Conservation (phyloP, 2,113 vertebrate genomes). For the Isurus oxyrinchus region DNA sequence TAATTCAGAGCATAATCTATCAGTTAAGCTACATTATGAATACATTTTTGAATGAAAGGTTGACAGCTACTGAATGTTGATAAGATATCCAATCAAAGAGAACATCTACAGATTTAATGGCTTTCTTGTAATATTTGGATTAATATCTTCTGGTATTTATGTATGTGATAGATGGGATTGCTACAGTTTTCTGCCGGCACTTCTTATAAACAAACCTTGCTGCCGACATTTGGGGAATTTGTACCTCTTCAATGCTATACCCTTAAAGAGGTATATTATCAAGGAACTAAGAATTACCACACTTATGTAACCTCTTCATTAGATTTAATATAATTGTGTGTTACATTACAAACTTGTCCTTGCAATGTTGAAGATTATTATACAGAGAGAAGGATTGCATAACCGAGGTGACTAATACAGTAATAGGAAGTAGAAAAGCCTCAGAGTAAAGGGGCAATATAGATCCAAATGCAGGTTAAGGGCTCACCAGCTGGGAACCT, state of each 20-base stretch:
- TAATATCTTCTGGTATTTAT: slow-evolving; percentile 28
- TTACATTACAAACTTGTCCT: not conserved
- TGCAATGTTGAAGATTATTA: not conserved
- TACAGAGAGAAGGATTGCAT: not conserved
- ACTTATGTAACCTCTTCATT: not conserved
- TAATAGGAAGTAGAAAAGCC: not conserved
- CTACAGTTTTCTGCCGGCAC: not conserved
- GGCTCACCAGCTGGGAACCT: not conserved
- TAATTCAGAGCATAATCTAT: slow-evolving; percentile 30
- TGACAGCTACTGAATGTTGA: slow-evolving; percentile 36
- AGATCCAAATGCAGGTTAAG: not conserved
- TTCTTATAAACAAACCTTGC: not conserved
- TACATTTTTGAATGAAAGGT: slow-evolving; percentile 29
- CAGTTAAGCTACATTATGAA: slow-evolving; percentile 30
- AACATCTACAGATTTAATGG: slow-evolving; percentile 33
- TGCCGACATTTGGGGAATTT: not conserved
- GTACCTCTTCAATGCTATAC: not conserved
- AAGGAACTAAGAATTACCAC: not conserved
- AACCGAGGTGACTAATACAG: not conserved
- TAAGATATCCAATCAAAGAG: slow-evolving; percentile 35
- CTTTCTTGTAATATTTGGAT: slow-evolving; percentile 29
- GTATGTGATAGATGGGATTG: not conserved
- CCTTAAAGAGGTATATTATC: not conserved
- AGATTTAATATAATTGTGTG: not conserved
- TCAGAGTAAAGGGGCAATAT: not conserved